phyloP scores from a whole-genome alignment of 2,888 invertebrate genomes.

The Rugalucina vietnamica region DNA sequence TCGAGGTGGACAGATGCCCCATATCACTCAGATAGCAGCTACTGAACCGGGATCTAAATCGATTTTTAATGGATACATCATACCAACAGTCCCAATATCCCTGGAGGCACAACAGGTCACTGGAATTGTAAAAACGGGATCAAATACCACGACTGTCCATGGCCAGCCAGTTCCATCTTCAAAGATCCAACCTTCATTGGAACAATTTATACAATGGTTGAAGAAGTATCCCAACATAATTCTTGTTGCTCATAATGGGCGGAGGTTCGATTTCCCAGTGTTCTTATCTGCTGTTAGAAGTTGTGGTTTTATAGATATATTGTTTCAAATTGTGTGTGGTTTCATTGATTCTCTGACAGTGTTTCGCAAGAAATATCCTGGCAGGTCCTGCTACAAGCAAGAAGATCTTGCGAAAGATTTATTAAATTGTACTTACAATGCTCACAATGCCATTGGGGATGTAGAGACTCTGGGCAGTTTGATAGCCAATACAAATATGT shows the following conservation, averaged over 20 bases:
- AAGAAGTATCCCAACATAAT: neutral
- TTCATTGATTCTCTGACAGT: neutral
- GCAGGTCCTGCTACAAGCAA: neutral
- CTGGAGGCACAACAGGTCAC: neutral
- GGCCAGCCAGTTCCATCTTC: neutral
- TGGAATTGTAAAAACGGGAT: neutral
- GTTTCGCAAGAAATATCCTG: neutral
- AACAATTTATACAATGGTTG: conserved; percentile 10
- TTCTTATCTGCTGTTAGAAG: neutral
- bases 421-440: neutral
- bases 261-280: conserved; percentile 17
- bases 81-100: conserved; percentile 3
- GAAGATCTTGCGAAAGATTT: neutral
- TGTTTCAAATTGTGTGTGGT: neutral
- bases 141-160: neutral
- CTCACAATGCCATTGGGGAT: neutral
- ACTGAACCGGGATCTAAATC: neutral
- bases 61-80: neutral
- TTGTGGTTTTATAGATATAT: neutral
- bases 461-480: neutral
- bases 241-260: conserved; percentile 20
- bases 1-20: conserved; percentile 3
- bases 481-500: neutral
- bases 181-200: neutral
- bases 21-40: conserved; percentile 25